Evolutionary conservation across 1,140 invertebrate genomes (phyloP).

Genomic region (Musca vetustissima): DNA sequence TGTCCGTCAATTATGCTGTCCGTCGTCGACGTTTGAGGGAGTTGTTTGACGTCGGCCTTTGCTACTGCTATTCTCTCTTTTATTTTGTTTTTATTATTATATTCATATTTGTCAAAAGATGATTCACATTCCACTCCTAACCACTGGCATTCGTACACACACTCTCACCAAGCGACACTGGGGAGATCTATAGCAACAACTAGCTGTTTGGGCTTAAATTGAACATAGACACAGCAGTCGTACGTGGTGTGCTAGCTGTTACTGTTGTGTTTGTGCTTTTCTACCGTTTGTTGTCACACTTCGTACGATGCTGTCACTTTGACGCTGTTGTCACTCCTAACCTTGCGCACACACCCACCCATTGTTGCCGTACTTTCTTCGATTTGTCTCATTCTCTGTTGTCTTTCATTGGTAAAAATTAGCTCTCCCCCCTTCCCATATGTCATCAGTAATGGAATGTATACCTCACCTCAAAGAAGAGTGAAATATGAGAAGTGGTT

Average conservation of each 20-base stretch:
- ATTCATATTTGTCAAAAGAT: slow-evolving; percentile 19
- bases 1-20: too few relatives aligned
- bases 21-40: too few relatives aligned
- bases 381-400: background rate
- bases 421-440: too few relatives aligned
- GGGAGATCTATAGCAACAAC: background rate
- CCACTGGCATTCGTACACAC: background rate
- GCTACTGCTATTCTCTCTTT: background rate
- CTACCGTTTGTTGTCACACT: slow-evolving; percentile 1
- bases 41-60: too few relatives aligned
- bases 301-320: slow-evolving; percentile 10
- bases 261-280: background rate
- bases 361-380: background rate
- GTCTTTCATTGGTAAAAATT: too few relatives aligned
- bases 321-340: slow-evolving; percentile 15
- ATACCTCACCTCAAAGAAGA: too few relatives aligned
- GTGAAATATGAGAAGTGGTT: too few relatives aligned
- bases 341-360: slow-evolving; percentile 15
- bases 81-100: background rate
- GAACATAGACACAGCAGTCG: background rate
- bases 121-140: slow-evolving; percentile 14
- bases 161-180: background rate
- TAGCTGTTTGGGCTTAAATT: too few relatives aligned
- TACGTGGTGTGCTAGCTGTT: background rate
- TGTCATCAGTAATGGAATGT: too few relatives aligned